Conservation (phyloP, 2,888 invertebrate species). For the Spodoptera exigua region DNA sequence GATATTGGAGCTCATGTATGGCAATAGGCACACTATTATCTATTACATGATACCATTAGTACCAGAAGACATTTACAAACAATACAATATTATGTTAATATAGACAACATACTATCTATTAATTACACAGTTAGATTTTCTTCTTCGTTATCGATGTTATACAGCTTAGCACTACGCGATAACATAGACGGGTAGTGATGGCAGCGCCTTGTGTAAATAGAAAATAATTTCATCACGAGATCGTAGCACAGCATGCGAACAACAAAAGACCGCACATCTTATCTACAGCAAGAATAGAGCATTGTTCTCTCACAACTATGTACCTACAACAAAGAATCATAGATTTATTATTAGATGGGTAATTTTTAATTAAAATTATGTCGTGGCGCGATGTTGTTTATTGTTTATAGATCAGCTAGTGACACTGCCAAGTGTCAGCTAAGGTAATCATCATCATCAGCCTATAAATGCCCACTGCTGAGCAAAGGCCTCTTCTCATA, state of each 20-base stretch:
- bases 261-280: constrained; percentile 48
- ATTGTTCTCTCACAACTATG: constrained; percentile 40
- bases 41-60: too few species aligned
- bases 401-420: too few species aligned
- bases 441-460: too few species aligned
- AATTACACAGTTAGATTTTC: too few species aligned
- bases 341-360: constrained; percentile 14
- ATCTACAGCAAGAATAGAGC: constrained; percentile 41
- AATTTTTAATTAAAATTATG: constrained; percentile 23
- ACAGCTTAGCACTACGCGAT: not conserved
- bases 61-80: too few species aligned
- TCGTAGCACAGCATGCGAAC: constrained; percentile 7
- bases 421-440: too few species aligned
- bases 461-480: too few species aligned
- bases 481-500: too few species aligned
- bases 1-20: too few species aligned
- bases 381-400: not conserved
- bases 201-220: constrained; percentile 11
- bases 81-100: too few species aligned
- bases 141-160: not conserved
- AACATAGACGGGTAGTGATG: constrained; percentile 4
- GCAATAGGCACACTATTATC: too few species aligned
- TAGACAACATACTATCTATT: too few species aligned
- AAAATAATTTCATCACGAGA: constrained; percentile 22
- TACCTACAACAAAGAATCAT: constrained; percentile 36